Evolutionary conservation across 1,140 invertebrate species (phyloP).

Genomic region (Drosophila gunungcola): DNA sequence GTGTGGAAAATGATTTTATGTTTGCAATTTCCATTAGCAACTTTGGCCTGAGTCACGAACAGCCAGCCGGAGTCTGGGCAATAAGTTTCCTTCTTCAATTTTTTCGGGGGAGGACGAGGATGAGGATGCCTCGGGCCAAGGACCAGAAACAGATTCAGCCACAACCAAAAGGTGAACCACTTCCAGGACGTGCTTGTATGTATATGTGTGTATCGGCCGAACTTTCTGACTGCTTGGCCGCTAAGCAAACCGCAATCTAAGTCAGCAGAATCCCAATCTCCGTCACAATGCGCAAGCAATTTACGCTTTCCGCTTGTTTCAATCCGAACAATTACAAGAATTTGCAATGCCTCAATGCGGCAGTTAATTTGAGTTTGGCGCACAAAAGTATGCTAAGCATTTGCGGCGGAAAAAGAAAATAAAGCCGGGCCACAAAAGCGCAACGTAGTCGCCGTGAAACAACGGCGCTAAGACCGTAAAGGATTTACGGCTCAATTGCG

Average conservation of each 20-base stretch:
- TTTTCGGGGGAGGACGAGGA: constrained; percentile 16
- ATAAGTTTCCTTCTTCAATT: constrained; percentile 33
- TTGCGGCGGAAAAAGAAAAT: constrained; percentile 22
- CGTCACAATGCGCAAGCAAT: constrained; percentile 70
- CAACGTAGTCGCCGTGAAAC: constrained; percentile 65
- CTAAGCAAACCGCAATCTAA: constrained; percentile 25
- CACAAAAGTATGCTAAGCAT: constrained; percentile 55
- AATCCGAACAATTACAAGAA: constrained; percentile 69
- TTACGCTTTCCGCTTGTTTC: constrained; percentile 78
- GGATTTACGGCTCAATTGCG: constrained; percentile 84
- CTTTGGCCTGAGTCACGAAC: constrained; percentile 63
- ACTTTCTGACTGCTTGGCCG: constrained; percentile 3
- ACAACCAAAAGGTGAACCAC: constrained; percentile 8
- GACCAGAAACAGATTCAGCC: constrained; percentile 15
- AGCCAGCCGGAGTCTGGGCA: constrained; percentile 28
- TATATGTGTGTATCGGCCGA: constrained; percentile 9
- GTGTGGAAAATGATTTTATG: constrained; percentile 73
- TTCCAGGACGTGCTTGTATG: not conserved
- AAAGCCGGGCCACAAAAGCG: constrained; percentile 59
- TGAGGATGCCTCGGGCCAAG: constrained; percentile 9
- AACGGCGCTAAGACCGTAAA: constrained; percentile 77
- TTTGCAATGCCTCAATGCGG: constrained; percentile 59
- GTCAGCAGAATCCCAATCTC: constrained; percentile 31
- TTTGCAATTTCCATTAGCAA: constrained; percentile 82
- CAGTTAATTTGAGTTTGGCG: constrained; percentile 75